Base-by-base conservation (phyloP, 2,113 vertebrate genomes). In the Poeciliopsis prolifica region DNA sequence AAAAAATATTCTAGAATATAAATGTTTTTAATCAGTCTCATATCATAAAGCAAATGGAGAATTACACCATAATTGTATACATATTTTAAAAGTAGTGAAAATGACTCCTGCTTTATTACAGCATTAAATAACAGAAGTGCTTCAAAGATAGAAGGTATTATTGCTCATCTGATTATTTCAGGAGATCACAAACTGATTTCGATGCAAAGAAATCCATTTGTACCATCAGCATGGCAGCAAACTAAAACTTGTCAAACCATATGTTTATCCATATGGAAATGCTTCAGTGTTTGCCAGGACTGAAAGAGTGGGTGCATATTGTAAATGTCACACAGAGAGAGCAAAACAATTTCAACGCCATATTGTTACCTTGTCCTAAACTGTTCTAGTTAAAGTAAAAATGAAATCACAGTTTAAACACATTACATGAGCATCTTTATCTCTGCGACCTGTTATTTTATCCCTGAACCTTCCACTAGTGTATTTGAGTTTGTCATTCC, bases 191-290 rank as follows among this genome's bases (percentile, higher is more conserved):
- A 68, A 30, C 22, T 4, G 12, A 13, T 4, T 4, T 0, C 4
- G 22, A 30, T 3, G 13, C 60, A 51, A 73, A 15, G 3, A 54
- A 12, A 37, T 29, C 10, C 19, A 54, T 69, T 22, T 69, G 48
- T 14, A 35, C 48, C 8, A 35, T 4, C 22, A 70, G 48, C 51
- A 17, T 61, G 51, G 31, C 1, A 70, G 17, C 42, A 30, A 60
- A 6, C 33, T 51, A 15, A 37, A 60, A 10, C 68, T 37, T n/a
- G 14, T 61, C 5, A 26, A 24, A 35, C 30, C 33, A 65, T 28
- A 42, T 42, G n/a, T n/a, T 66, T 66, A 28, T 42, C 65, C 24
- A 66, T 24, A 65, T 65, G 64, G 31, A 65, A 37, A 65, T 37
- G 63, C 31, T 65, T 11, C 19, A 13, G 5, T 37, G 11, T 65